A percentile compares a stretch with the other conserved stretches of the same genome.
Conservation (phyloP, 1,140 invertebrate genomes). For the Nilaparvata lugens region DNA sequence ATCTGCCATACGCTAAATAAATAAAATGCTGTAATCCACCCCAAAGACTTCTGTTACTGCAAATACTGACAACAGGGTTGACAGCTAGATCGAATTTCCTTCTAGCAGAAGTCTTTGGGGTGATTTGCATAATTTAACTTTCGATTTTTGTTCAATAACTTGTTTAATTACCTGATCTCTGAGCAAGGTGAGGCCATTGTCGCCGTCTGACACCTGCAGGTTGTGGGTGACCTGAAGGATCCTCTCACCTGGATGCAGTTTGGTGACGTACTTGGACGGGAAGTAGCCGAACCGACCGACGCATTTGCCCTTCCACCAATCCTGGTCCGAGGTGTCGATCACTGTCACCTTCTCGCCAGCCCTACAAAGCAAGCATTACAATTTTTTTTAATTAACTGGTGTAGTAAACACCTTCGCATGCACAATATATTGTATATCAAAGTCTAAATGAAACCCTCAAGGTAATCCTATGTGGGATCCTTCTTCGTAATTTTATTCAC, state of each 20-base stretch:
- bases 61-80: too few relatives aligned
- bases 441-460: too few relatives aligned
- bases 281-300: slow-evolving; percentile 86
- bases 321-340: slow-evolving; percentile 85
- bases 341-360: slow-evolving; percentile 93
- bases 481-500: too few relatives aligned
- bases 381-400: slow-evolving; percentile 4
- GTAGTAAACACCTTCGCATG: too few relatives aligned
- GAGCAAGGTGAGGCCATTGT: slow-evolving; percentile 47
- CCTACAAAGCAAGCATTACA: slow-evolving; percentile 35
- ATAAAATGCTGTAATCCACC: too few relatives aligned
- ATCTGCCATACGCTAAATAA: too few relatives aligned
- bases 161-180: slow-evolving; percentile 53
- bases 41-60: too few relatives aligned
- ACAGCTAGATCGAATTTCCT: too few relatives aligned
- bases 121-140: background rate
- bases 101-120: background rate
- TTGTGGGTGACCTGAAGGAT: slow-evolving; percentile 74
- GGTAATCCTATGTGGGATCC: too few relatives aligned
- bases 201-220: slow-evolving; percentile 53
- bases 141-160: too few relatives aligned
- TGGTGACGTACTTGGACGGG: slow-evolving; percentile 88
- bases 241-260: slow-evolving; percentile 77
- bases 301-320: slow-evolving; percentile 97
- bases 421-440: too few relatives aligned